Percentiles rank a stretch among this genome's conserved stretches.
These are phyloP conservation scores for Schizopygopsis malacanthus DNA, from an alignment of 2,797 vertebrate species.

Conservation along the genomic window DNA sequence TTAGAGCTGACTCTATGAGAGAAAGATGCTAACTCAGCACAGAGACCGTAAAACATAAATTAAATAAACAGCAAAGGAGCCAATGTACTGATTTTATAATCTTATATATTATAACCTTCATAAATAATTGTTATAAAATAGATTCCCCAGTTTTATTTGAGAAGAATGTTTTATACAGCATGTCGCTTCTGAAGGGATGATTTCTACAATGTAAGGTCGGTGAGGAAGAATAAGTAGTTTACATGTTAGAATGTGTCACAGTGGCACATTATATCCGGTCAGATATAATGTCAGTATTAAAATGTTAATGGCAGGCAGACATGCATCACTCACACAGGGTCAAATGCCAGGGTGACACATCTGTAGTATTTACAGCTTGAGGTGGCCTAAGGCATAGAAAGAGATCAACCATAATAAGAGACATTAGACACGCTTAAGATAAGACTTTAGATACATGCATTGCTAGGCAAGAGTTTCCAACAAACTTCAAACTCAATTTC, in stretches of 20 bases:
- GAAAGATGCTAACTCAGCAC: constrained; percentile 32
- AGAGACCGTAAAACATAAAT: constrained; percentile 24
- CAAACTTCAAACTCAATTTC: neutral
- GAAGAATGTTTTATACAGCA: neutral
- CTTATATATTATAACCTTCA: constrained; percentile 23
- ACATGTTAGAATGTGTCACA: constrained; percentile 3
- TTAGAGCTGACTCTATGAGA: constrained; percentile 7
- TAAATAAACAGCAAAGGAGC: constrained; percentile 38
- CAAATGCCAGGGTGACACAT: constrained; percentile 10
- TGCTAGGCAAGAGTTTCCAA: neutral
- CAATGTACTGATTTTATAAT: constrained; percentile 31
- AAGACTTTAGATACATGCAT: too few species aligned
- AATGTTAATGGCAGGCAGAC: constrained; percentile 26
- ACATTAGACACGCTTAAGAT: neutral
- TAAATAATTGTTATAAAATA: constrained; percentile 23
- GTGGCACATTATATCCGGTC: neutral
- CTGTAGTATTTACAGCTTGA: constrained; percentile 28
- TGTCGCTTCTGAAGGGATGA: neutral
- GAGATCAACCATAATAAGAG: neutral
- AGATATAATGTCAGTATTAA: constrained; percentile 14
- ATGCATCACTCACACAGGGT: constrained; percentile 41
- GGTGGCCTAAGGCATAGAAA: neutral
- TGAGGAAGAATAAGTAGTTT: neutral
- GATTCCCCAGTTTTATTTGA: neutral
- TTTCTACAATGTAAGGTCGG: neutral